Base-by-base conservation (phyloP, 2,888 invertebrate genomes). In the Amphipyra berbera region DNA sequence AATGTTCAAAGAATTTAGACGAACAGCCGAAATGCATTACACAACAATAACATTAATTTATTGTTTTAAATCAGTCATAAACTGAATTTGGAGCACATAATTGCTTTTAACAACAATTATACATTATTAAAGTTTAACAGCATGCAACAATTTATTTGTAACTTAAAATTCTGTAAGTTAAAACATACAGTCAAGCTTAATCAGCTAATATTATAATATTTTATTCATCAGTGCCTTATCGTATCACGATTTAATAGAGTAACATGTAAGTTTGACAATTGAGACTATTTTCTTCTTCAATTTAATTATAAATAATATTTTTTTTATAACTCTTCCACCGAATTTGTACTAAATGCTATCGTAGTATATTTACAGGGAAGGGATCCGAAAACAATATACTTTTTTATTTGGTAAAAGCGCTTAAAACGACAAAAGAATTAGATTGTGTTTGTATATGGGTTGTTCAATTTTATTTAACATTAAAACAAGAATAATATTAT, bases 381-480 rank as follows among this genome's bases (percentile, higher is more conserved):
- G 81, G 84, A 87, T 85, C 73, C 61, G 74, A 87, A 87, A 88
- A 77, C 66, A 82, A 85, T 81, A 82, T 77, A 73, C 71, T 63
- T 66, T n/a, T 81, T 88, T 92, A 92, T 93, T 94, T 94, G 93
- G 94, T 93, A 91, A 91, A 93, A 92, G 91, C 92, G 89, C 86
- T 90, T 87, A 85, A 52, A 76, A 81, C 67, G 77, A 83, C 70
- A 72, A 82, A 81, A 68, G 57, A 58, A 76, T 58, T 61, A 66
- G 35, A 55, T 45, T 42, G 40, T 14, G 7, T 35, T 67, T 63
- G 67, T 70, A 50, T 54, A 63, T 48, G 59, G 75, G 78, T 68
- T 70, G 72, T 70, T 70, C 64, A 67, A 50, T 6, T 30, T 7
- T 37, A 27, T 37, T 38, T 42, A 7, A 14, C 12, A 13, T 38